A percentile compares a stretch with the other conserved stretches of the same genome.
Evolutionary conservation across 1,140 invertebrate species (phyloP).

Genomic region (Notospermus geniculatus): DNA sequence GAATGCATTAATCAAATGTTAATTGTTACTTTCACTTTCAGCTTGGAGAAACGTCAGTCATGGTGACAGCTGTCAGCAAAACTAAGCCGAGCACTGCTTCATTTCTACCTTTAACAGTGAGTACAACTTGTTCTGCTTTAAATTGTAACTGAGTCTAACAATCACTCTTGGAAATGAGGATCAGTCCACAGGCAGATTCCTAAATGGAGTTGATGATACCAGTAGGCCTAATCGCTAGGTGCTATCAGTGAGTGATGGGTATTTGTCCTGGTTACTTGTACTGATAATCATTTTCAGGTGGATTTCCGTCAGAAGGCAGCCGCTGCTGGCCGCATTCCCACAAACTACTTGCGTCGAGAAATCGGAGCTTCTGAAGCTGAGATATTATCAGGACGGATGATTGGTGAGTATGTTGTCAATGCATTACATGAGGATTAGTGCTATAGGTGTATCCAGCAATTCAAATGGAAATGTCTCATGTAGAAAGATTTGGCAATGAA

Average conservation of each 20-base stretch:
- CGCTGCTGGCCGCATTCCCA: constrained; percentile 93
- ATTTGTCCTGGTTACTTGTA: constrained; percentile 2
- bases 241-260: too few relatives aligned
- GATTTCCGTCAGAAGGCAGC: constrained; percentile 94
- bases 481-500: neutral
- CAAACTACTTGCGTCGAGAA: constrained; percentile 90
- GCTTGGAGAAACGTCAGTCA: constrained; percentile 83
- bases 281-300: constrained; percentile 47
- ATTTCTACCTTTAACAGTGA: constrained; percentile 82
- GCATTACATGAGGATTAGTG: too few relatives aligned
- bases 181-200: neutral
- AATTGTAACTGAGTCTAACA: neutral
- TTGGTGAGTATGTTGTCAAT: constrained; percentile 57
- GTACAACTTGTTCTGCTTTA: constrained; percentile 16
- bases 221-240: neutral
- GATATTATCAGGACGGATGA: constrained; percentile 86
- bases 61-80: constrained; percentile 86
- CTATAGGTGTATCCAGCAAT: too few relatives aligned
- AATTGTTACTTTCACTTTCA: constrained; percentile 27
- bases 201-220: neutral
- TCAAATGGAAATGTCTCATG: too few relatives aligned
- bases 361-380: constrained; percentile 82
- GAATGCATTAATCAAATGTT: too few relatives aligned
- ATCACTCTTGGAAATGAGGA: neutral
- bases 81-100: constrained; percentile 58